Evolutionary conservation across 2,888 invertebrate genomes (phyloP), one percentile per base, ranked within the genome.

Genomic region (Synanthedon vespiformis): DNA sequence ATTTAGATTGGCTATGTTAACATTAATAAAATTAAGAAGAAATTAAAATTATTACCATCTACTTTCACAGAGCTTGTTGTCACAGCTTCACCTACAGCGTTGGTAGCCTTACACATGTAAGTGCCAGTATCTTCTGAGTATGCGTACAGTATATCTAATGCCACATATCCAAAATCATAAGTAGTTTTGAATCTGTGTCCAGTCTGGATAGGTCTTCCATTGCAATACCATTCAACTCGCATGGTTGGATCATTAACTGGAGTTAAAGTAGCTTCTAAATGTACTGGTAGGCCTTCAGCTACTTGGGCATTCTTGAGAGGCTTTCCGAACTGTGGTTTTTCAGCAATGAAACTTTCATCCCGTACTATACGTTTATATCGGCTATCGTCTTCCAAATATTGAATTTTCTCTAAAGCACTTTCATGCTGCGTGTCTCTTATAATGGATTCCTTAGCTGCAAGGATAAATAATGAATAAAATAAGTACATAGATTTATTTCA

Each of bases 231-330:
- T 85, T 99, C 98, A 10, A 99, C 97, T 61, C 93, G 93, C 98
- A 99, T 98, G 8, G 97, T 97, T 4, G 99, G 97, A 79, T 99
- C 99, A 68, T 98, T 98, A 41, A 98, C 95, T 0, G 99, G 99
- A 0, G 97, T 96, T 40, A 99, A 87, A 4, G 97, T 97, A 0
- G 97, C 97, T 84, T 98, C 98, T 63, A 98, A 87, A 77, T 98
- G 98, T 54, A 96, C 94, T 52, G 94, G 94, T 56, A 91, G 90
- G 18, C 97, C 97, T 85, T 98, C 98, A 11, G 93, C 89, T 13
- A 95, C 90, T 66, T 94, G 93, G 61, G 93, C 95, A 68, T 94
- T 95, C 70, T 95, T 95, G 61, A 98, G 84, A 6, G 96, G 95
- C 63, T 95, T 91, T 52, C 95, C 95, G 65, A 97, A 97, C 72